These are phyloP conservation scores for Heliconius sara DNA, from an alignment of 2,888 invertebrate species.

Conservation along the genomic window DNA sequence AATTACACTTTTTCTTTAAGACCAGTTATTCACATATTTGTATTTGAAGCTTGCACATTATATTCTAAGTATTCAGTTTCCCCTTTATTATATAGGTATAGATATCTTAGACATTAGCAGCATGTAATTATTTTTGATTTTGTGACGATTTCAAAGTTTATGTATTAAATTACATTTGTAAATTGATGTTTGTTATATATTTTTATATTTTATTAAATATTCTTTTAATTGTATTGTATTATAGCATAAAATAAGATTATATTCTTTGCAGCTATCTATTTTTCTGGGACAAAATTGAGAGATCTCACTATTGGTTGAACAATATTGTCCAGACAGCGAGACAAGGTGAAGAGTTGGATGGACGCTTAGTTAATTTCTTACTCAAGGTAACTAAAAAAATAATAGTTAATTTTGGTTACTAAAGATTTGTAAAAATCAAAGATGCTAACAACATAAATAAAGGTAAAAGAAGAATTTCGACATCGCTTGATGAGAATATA, in stretches of 20 bases:
- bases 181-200: not conserved
- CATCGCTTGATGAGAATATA: no score
- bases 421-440: not conserved
- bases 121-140: no score
- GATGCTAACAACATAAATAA: no score
- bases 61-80: not conserved
- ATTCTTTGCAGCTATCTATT: constrained; percentile 86
- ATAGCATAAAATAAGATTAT: not conserved
- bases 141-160: no score
- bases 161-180: no score
- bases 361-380: constrained; percentile 91
- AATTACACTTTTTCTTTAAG: not conserved
- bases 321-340: constrained; percentile 90
- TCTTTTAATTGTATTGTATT: no score
- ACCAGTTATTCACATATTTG: not conserved
- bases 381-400: constrained; percentile 77
- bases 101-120: not conserved
- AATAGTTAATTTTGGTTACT: not conserved
- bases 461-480: no score
- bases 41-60: not conserved
- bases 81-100: not conserved
- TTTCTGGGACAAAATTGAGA: constrained; percentile 97
- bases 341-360: constrained; percentile 89
- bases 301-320: constrained; percentile 93
- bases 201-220: no score